These are phyloP conservation scores for Plumapathes pennacea DNA, from an alignment of 92 coral and sea anemone genomes.

Conservation along the genomic window DNA sequence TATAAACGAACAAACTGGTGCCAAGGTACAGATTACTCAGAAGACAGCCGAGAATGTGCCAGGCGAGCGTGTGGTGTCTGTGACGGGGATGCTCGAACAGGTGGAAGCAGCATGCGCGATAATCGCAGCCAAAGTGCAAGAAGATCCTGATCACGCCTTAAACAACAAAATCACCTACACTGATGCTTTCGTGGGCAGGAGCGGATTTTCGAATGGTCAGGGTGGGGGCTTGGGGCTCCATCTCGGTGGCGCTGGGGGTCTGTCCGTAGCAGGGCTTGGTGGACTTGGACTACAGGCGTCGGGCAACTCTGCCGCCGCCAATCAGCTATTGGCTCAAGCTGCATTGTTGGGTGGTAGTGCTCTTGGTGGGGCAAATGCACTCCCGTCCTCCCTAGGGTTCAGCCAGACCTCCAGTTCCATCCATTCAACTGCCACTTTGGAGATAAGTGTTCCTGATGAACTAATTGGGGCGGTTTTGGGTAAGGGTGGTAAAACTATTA, in stretches of 20 bases:
- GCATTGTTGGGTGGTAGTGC: conserved; percentile 85
- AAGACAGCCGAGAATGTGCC: conserved; percentile 91
- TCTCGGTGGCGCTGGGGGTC: conserved; percentile 47
- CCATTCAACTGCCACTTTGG: conserved; percentile 92
- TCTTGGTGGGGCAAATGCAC: conserved; percentile 64
- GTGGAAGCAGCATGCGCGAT: conserved; percentile 92
- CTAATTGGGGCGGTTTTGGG: conserved; percentile 93
- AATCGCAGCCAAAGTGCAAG: conserved; percentile 88
- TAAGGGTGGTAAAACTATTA: conserved; percentile 97
- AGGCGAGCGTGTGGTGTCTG: conserved; percentile 85
- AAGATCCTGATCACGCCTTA: conserved; percentile 95
- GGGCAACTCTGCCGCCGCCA: conserved; percentile 63
- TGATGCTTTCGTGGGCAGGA: conserved; percentile 35
- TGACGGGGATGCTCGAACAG: conserved; percentile 87
- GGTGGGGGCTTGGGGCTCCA: conserved; percentile 35
- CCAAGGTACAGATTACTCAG: conserved; percentile 93
- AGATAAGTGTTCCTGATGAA: conserved; percentile 97
- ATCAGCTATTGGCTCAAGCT: conserved; percentile 89
- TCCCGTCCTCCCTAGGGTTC: conserved; percentile 65
- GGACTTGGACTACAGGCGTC: conserved; percentile 86
- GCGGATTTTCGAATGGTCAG: conserved; percentile 48
- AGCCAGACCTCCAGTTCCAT: conserved; percentile 73
- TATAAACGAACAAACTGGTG: conserved; percentile 93
- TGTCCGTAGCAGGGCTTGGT: conserved; percentile 66
- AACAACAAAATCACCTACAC: conserved; percentile 96